Conservation (phyloP, 2,113 vertebrate species). For the Triplophysa siluroides region DNA sequence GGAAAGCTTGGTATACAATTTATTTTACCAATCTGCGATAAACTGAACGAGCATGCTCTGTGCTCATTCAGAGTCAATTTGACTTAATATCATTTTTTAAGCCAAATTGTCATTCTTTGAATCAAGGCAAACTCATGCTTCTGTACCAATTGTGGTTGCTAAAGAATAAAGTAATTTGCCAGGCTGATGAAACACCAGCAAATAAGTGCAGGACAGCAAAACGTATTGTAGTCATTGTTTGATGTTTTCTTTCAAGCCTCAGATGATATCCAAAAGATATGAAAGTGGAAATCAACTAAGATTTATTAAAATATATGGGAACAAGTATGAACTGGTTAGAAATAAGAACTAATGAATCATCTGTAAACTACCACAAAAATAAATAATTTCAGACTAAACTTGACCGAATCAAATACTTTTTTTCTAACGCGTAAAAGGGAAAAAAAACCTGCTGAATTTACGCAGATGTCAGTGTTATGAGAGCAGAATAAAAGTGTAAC, state of each 20-base stretch:
- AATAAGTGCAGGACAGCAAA: too few relatives aligned
- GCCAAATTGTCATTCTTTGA: not conserved
- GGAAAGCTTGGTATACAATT: not conserved
- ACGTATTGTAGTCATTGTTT: too few relatives aligned
- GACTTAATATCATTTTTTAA: not conserved
- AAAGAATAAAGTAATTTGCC: not conserved
- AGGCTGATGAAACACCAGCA: not conserved
- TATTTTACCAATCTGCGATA: not conserved
- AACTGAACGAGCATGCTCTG: not conserved
- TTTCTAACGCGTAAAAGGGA: too few relatives aligned
- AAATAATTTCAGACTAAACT: not conserved
- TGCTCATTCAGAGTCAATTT: not conserved
- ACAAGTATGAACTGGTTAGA: not conserved
- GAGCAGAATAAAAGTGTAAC: too few relatives aligned
- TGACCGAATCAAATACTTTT: too few relatives aligned
- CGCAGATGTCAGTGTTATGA: too few relatives aligned
- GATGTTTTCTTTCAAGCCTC: not conserved
- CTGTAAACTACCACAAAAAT: not conserved
- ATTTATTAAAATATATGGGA: not conserved
- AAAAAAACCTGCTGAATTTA: too few relatives aligned
- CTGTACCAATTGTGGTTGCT: not conserved
- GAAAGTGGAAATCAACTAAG: not conserved
- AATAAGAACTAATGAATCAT: not conserved
- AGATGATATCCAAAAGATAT: not conserved
- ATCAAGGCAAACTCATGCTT: too few relatives aligned